These are phyloP conservation scores for Catocala nupta DNA, from an alignment of 2,888 invertebrate genomes.

Conservation along the genomic window DNA sequence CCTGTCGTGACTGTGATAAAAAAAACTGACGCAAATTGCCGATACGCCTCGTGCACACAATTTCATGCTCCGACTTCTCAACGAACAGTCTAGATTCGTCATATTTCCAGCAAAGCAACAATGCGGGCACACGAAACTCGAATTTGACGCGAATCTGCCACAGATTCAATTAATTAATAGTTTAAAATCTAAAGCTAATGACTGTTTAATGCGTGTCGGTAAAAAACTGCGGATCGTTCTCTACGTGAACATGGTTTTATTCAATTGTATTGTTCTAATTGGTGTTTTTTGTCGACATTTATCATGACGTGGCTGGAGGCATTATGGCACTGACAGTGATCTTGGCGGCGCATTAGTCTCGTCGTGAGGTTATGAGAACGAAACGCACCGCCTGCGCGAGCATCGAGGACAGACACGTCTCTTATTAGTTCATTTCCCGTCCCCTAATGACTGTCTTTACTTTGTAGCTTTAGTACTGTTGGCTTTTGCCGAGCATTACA, in stretches of 20 bases:
- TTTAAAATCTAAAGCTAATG: conserved; percentile 68
- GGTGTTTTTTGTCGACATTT: conserved; percentile 66
- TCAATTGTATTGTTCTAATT: conserved; percentile 76
- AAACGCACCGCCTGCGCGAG: conserved; percentile 25
- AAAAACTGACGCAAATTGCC: conserved; percentile 87
- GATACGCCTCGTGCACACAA: conserved; percentile 87
- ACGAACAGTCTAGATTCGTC: conserved; percentile 83
- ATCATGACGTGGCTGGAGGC: conserved; percentile 59
- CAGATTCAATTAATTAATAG: conserved; percentile 71
- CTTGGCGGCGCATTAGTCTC: conserved; percentile 61
- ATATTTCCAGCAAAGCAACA: conserved; percentile 72
- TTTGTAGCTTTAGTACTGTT: conserved; percentile 20
- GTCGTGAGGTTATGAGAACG: conserved; percentile 63
- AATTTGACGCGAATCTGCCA: conserved; percentile 55
- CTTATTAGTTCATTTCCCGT: conserved; percentile 38
- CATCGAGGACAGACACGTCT: conserved; percentile 27
- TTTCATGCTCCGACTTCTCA: conserved; percentile 82
- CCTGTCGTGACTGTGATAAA: conserved; percentile 85
- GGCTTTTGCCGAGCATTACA: conserved; percentile 15
- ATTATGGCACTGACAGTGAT: conserved; percentile 67
- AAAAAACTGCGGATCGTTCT: conserved; percentile 59
- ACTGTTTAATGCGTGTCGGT: conserved; percentile 68
- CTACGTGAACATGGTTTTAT: conserved; percentile 56
- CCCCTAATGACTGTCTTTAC: conserved; percentile 19
- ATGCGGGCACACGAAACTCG: conserved; percentile 56